These are phyloP conservation scores for Dicycla oo DNA, from an alignment of 2,888 invertebrate genomes.

Conservation along the genomic window DNA sequence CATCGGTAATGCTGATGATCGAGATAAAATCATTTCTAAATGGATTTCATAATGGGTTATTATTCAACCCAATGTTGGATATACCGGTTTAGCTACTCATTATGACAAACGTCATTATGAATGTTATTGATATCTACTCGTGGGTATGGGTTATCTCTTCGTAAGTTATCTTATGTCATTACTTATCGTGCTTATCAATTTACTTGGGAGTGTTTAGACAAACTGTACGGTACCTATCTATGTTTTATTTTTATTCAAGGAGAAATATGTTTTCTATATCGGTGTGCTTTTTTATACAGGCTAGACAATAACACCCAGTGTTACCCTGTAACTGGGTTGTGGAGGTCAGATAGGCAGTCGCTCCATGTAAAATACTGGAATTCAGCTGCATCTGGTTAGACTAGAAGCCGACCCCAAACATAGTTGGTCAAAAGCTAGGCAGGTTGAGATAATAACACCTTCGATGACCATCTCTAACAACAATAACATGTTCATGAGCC, in stretches of 20 bases:
- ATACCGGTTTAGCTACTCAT: constrained; percentile 69
- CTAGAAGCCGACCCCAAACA: too few relatives aligned
- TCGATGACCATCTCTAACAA: background rate
- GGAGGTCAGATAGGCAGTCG: too few relatives aligned
- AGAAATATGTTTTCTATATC: constrained; percentile 26
- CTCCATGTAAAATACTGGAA: too few relatives aligned
- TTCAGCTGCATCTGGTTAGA: too few relatives aligned
- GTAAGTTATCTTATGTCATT: constrained; percentile 52
- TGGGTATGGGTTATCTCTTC: constrained; percentile 57
- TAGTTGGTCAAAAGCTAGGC: too few relatives aligned
- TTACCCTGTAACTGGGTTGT: too few relatives aligned
- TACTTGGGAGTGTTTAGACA: constrained; percentile 35
- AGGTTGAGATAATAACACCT: too few relatives aligned
- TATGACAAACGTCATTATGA: constrained; percentile 67
- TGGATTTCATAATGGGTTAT: constrained; percentile 75
- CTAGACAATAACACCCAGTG: too few relatives aligned
- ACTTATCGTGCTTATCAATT: constrained; percentile 53
- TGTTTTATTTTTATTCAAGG: constrained; percentile 6
- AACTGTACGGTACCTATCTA: constrained; percentile 3
- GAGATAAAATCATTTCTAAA: constrained; percentile 71
- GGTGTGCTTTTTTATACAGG: background rate
- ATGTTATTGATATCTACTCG: constrained; percentile 60
- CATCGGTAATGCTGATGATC: constrained; percentile 73
- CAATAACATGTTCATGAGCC: background rate
- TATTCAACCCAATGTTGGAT: constrained; percentile 73